These are phyloP conservation scores for Diphyllodes magnificus DNA, from an alignment of 2,113 vertebrate genomes.

Conservation along the genomic window DNA sequence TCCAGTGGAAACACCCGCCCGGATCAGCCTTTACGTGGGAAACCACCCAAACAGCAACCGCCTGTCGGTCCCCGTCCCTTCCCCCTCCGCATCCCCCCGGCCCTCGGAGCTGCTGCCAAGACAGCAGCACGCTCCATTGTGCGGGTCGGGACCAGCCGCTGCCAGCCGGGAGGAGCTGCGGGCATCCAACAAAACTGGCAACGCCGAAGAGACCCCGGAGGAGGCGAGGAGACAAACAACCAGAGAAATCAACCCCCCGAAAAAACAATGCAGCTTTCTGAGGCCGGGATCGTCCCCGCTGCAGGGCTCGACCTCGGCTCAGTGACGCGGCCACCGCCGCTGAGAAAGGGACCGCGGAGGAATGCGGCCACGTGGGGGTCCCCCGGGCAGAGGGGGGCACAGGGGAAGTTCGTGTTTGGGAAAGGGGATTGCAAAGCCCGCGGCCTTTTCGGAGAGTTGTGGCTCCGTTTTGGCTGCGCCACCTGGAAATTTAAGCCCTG, in stretches of 20 bases:
- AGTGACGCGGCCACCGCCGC: neutral
- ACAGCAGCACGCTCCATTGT: conserved; percentile 2
- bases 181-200: neutral
- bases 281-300: neutral
- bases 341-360: neutral
- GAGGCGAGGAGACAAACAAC: neutral
- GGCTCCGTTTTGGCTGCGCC: neutral
- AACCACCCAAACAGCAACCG: neutral
- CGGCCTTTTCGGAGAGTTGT: neutral
- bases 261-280: neutral
- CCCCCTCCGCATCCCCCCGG: neutral
- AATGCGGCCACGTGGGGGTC: neutral
- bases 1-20: neutral
- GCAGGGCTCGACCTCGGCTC: neutral
- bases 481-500: neutral
- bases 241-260: neutral
- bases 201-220: neutral
- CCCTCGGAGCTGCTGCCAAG: neutral
- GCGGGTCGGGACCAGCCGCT: neutral
- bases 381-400: accelerated
- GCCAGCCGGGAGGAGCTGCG: neutral
- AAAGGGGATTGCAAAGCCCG: neutral
- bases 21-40: neutral
- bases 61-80: neutral
- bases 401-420: accelerated